Evolutionary conservation across 1,140 invertebrate genomes (phyloP), one percentile per base, ranked within the genome.

Genomic region (Lysiphlebus fabarum): DNA sequence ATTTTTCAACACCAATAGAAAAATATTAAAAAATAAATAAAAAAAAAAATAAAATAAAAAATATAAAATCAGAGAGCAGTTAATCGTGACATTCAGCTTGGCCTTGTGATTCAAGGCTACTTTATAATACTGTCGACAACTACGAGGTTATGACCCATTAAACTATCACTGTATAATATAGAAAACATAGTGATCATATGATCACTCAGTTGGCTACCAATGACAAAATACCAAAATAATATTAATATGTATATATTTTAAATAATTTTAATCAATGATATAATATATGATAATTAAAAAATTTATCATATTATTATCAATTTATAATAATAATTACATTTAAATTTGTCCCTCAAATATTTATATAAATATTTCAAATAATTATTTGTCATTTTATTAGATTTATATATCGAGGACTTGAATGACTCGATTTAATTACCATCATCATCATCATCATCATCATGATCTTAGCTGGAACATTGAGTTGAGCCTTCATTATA

Each of bases 401-500:
- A 26, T 4, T 26, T 26, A 26, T 26, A 17, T 26, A 26, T 26
- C 17, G 17, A 26, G 17, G 1, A 26, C 17, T 26, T 58, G 54
- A 59, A 49, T 54, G 40, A 59, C 58, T 58, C 7, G 36, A 10
- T 37, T 45, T 44, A n/a, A 58, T 48, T 60, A 66, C 7, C 66
- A 67, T 68, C 67, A 70, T 26, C 17, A 26, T 26, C 17, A 26
- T 65, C 66, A 67, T 68, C 67, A 70, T 26, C 17, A 26, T 26
- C 17, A 26, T 65, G n/a, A n/a, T n/a, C n/a, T n/a, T n/a, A 63
- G 70, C 65, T 61, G 64, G 75, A 74, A 67, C 74, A 78, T 78
- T 77, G 74, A 76, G 65, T 59, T 66, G 68, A 65, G 70, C 76
- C 74, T 78, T 76, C 75, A 47, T 69, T 60, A 26, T 54, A 51